Base-by-base conservation (phyloP, 1,140 invertebrate species). In the Homarus americanus region DNA sequence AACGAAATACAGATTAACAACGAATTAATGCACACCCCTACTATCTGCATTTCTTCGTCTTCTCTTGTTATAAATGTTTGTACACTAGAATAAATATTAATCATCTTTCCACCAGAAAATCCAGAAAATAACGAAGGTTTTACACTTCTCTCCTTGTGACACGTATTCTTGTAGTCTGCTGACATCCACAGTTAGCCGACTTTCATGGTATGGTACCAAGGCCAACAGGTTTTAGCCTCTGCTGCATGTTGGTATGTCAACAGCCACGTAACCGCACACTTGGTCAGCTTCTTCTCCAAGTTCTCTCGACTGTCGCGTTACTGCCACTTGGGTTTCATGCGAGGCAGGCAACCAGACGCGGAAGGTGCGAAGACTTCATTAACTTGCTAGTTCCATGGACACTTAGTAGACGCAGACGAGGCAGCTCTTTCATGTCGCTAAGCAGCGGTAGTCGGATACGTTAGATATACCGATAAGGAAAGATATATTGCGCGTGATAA, bases 361-460 rank as follows among this genome's bases (percentile, higher is more conserved):
- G 83, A 49, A 49, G 83, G 83, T 41, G 83, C 75, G 83, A 86
- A 86, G 83, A 86, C 83, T 86, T 86, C 83, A 86, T 86, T 86
- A 86, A 86, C 83, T 73, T 75, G 72, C 83, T 76, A 44, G 69
- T 86, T 86, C 72, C 83, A 36, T 34, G 83, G 83, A 76, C 83
- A 86, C 32, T 86, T 75, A 86, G 49, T 69, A 86, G 83, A 86
- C 69, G 38, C n/a, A 86, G 41, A 86, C 83, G 83, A 86, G 83
- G 83, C 83, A 86, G 66, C 69, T 86, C 83, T 75, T 86, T 86
- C 83, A 76, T 86, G 83, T 86, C 40, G 28, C 69, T 75, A 69
- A 86, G 40, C 73, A 86, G 66, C 73, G 72, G 83, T 73, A 76
- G 69, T 76, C 83, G 83, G 49, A 75, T 76, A 76, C 72, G 83